These are phyloP conservation scores for Theocolax elegans DNA, from an alignment of 1,140 invertebrate genomes.

Conservation along the genomic window DNA sequence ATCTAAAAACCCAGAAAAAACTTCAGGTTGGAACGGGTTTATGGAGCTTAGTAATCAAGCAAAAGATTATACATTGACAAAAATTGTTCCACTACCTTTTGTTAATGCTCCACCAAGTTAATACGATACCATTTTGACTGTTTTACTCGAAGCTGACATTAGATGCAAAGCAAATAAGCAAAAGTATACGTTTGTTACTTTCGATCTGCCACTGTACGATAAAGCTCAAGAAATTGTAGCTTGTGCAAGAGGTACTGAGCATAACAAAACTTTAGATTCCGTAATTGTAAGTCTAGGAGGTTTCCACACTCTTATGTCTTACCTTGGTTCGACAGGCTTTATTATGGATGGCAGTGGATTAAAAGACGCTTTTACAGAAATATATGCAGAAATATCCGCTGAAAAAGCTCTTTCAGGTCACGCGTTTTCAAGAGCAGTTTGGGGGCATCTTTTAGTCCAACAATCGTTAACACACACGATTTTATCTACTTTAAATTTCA, in stretches of 20 bases:
- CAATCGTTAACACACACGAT: conserved; percentile 51
- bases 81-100: background rate
- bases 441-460: conserved; percentile 48
- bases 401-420: conserved; percentile 59
- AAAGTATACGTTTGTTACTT: conserved; percentile 48
- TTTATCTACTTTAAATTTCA: background rate
- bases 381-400: conserved; percentile 56
- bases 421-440: conserved; percentile 53
- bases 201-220: conserved; percentile 49
- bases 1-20: background rate
- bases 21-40: background rate
- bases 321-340: conserved; percentile 58
- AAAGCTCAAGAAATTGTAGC: conserved; percentile 48
- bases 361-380: conserved; percentile 51
- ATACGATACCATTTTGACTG: conserved; percentile 12
- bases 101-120: background rate
- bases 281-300: conserved; percentile 47
- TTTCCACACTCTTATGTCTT: conserved; percentile 60
- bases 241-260: background rate
- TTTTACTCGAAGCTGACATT: background rate
- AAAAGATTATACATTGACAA: background rate
- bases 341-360: conserved; percentile 61
- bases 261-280: conserved; percentile 15
- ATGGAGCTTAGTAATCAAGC: background rate
- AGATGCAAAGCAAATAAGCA: background rate